These are phyloP conservation scores for Salvelinus namaycush DNA, from an alignment of 2,113 vertebrate genomes.

Conservation along the genomic window DNA sequence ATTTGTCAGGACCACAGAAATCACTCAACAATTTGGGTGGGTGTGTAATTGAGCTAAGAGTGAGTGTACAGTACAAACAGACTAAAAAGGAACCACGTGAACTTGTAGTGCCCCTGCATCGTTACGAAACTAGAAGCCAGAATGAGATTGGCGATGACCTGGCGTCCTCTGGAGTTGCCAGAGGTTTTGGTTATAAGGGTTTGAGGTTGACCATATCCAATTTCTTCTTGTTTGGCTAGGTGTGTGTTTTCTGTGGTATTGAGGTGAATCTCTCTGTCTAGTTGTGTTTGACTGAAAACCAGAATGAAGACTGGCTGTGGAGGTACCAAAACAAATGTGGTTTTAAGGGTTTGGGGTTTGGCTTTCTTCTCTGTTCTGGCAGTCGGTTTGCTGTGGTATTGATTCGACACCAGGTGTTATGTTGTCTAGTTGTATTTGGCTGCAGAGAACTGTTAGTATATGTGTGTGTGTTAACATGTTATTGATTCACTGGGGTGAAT, in stretches of 20 bases:
- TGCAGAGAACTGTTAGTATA: too few relatives aligned
- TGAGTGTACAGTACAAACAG: background rate
- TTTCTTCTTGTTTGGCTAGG: background rate
- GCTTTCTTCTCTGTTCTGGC: background rate
- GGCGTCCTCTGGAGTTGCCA: background rate
- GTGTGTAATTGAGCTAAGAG: background rate
- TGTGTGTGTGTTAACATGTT: too few relatives aligned
- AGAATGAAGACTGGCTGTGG: too few relatives aligned
- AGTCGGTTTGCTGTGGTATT: background rate
- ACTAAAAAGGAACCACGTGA: constrained; percentile 3
- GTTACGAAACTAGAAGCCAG: background rate
- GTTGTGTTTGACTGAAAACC: too few relatives aligned
- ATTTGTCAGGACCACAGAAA: constrained; percentile 31
- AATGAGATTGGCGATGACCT: background rate
- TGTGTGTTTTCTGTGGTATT: too few relatives aligned
- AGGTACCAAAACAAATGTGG: too few relatives aligned
- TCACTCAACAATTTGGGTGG: constrained; percentile 36
- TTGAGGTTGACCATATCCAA: constrained; percentile 5
- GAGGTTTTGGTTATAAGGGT: background rate
- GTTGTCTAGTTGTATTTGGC: too few relatives aligned
- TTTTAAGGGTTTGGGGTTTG: too few relatives aligned
- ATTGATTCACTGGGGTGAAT: too few relatives aligned
- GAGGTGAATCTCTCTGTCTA: too few relatives aligned
- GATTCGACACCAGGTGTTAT: background rate
- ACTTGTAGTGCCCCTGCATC: constrained; percentile 24